These are phyloP conservation scores for Galeruca laticollis DNA, from an alignment of 2,888 invertebrate species.

Conservation along the genomic window DNA sequence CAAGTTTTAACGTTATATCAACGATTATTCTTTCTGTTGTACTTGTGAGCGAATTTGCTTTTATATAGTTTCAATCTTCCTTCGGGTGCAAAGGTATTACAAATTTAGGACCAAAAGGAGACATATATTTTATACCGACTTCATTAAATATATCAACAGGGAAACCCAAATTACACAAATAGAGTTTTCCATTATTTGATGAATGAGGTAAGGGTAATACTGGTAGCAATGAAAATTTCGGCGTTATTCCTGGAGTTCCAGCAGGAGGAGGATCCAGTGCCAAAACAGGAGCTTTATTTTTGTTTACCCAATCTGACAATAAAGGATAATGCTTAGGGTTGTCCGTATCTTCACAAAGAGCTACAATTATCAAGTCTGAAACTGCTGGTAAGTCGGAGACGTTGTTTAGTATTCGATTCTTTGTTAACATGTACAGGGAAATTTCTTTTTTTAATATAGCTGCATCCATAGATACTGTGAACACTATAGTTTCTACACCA, in stretches of 20 bases:
- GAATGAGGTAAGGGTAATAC: slow-evolving; percentile 77
- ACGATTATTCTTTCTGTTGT: too few species aligned
- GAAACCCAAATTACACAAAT: slow-evolving; percentile 87
- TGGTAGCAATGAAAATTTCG: slow-evolving; percentile 79
- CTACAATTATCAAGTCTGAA: slow-evolving; percentile 71
- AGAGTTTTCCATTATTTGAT: slow-evolving; percentile 78
- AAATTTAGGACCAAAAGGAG: slow-evolving; percentile 88
- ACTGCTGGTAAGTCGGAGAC: slow-evolving; percentile 67
- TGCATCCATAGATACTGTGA: slow-evolving; percentile 57
- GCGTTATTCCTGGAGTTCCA: slow-evolving; percentile 72
- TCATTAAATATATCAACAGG: slow-evolving; percentile 82
- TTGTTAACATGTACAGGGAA: slow-evolving; percentile 76
- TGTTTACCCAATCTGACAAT: slow-evolving; percentile 77
- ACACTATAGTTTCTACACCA: slow-evolving; percentile 78
- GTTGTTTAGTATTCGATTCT: slow-evolving; percentile 71
- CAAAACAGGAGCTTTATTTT: slow-evolving; percentile 78
- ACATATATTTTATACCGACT: slow-evolving; percentile 82
- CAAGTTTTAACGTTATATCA: too few species aligned
- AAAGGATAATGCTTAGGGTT: slow-evolving; percentile 66
- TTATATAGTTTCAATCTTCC: slow-evolving; percentile 46
- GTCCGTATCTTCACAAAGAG: slow-evolving; percentile 68
- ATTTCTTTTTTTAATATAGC: slow-evolving; percentile 73
- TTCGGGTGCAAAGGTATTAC: slow-evolving; percentile 78
- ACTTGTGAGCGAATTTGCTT: too few species aligned
- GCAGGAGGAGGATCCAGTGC: slow-evolving; percentile 81